Evolutionary conservation across 2,797 vertebrate genomes (phyloP), one percentile per base, ranked within the genome.

Genomic region (Gila robusta): DNA sequence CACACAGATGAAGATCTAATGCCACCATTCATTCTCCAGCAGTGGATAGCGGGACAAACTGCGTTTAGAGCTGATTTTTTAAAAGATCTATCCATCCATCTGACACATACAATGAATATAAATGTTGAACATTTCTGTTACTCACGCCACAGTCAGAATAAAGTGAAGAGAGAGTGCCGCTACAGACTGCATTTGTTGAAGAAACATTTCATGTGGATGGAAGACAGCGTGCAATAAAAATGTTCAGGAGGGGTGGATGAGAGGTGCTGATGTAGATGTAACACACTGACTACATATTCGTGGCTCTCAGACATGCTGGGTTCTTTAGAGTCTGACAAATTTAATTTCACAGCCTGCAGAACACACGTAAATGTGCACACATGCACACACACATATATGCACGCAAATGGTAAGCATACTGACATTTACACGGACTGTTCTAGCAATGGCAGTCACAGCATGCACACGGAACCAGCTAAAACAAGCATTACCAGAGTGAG

Each of bases 271-370:
- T 93, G 90, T 94, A 94, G 91, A 92, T 94, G 91, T 93, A 92
- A 91, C 91, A 87, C 92, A 91, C 91, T 88, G 86, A 21, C 86
- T 91, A 93, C 93, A 93, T 94, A 89, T 92, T 92, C 35, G 49
- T 44, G 64, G 74, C 74, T 76, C 41, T 64, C 56, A 19, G 21
- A 59, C 54, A 78, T 78, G 54, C 41, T 56, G 83, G 23, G 94
- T 91, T 93, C 93, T 95, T 94, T 93, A 94, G 96, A 96, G 95
- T 95, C 94, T 97, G 97, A 95, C 96, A 95, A 93, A 96, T 94
- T 96, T 96, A 94, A 97, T 98, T 98, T 98, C 96, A 96, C 94
- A 96, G 96, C 97, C 95, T 69, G 90, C 92, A 92, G 94, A 98
- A 95, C 97, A 96, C 93, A n/a, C 32, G 6, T 16, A 71, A 73